Evolutionary conservation across 1,140 invertebrate genomes (phyloP), one percentile per base, ranked within the genome.

Genomic region (Macrobrachium nipponense): DNA sequence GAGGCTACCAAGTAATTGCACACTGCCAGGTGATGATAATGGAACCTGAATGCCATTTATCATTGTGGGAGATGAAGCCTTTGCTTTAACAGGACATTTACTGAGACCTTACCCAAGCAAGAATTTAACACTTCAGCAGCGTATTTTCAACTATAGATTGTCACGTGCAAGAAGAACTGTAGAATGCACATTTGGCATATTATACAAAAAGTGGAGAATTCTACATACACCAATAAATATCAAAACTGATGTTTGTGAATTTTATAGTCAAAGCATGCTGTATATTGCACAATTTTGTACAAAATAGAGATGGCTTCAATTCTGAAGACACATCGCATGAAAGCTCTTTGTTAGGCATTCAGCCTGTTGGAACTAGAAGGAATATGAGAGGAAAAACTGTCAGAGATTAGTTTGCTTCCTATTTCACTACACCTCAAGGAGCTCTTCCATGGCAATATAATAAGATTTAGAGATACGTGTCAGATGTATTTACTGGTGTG

Each of bases 191-290:
- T 81, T 81, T 81, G 79, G 79, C 70, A 81, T 81, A 5, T 8
- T 81, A 44, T 27, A 61, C 27, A 81, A 81, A 61, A 81, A 10
- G 23, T 81, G 79, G 79, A 81, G 64, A 81, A 81, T 81, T 81
- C 70, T 81, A 27, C 79, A 81, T 64, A 81, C 36, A 81, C 62
- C 61, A 44, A 27, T 68, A 64, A 58, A 81, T 81, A 60, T 81
- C 18, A 81, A 81, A 64, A 61, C 64, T 81, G 79, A 81, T 17
- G 66, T 81, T 81, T 81, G 79, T 81, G 62, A 81, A n/a, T 81
- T 27, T 51, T 58, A 81, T 81, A 44, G 79, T 81, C 70, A 81
- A 81, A 64, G 79, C 79, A 64, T 81, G 79, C 62, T 81, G 79
- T 58, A 81, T 81, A 43, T 81, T 81, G 70, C 79, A 81, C 62